A percentile compares a stretch with the other conserved stretches of the same genome.
Evolutionary conservation across 2,113 vertebrate species (phyloP).

Genomic region (Oncorhynchus clarkii): DNA sequence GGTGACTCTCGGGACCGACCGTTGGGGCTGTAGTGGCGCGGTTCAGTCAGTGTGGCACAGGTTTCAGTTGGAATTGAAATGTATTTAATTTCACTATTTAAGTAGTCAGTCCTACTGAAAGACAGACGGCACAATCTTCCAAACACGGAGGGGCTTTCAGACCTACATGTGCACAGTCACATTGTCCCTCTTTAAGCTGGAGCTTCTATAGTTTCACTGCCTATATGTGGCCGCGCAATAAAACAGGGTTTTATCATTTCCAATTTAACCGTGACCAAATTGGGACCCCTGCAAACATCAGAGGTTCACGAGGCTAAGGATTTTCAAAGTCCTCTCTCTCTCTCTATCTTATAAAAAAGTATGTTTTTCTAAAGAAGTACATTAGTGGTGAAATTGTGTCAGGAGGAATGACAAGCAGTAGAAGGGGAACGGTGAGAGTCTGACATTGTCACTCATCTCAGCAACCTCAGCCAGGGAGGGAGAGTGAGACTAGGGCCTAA

Average conservation of each 20-base stretch:
- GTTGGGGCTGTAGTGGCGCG: conserved; percentile 37
- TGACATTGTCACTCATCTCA: conserved; percentile 51
- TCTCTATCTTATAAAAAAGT: conserved; percentile 16
- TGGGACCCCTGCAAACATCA: conserved; percentile 38
- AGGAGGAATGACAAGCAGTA: not conserved
- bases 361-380: conserved; percentile 12
- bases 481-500: conserved; percentile 8
- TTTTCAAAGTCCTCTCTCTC: not conserved
- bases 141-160: conserved; percentile 13
- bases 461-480: conserved; percentile 23
- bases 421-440: conserved; percentile 3
- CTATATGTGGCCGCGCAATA: conserved; percentile 57
- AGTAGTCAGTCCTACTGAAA: conserved; percentile 29
- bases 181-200: conserved; percentile 32
- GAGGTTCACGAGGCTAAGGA: conserved; percentile 4
- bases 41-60: conserved; percentile 40
- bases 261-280: conserved; percentile 62
- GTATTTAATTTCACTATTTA: conserved; percentile 52
- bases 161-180: conserved; percentile 31
- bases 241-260: conserved; percentile 70
- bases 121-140: not conserved
- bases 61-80: conserved; percentile 54
- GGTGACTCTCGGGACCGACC: conserved; percentile 6
- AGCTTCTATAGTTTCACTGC: conserved; percentile 44
- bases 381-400: conserved; percentile 10